Evolutionary conservation across 1,140 invertebrate species (phyloP).

Genomic region (Homarus americanus): DNA sequence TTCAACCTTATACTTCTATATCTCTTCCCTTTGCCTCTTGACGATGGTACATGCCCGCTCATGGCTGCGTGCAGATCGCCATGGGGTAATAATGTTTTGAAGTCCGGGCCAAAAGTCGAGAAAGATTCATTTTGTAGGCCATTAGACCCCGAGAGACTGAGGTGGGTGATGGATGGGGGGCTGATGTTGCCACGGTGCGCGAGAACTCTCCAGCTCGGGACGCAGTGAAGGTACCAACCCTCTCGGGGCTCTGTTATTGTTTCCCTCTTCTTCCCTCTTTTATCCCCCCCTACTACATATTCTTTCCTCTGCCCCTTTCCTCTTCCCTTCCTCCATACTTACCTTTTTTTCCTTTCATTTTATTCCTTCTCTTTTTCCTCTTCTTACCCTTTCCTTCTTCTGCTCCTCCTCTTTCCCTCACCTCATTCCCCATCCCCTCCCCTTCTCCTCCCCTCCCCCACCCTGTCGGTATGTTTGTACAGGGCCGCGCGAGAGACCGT

Average conservation of each 20-base stretch:
- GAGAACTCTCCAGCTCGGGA: background rate
- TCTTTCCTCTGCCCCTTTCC: background rate
- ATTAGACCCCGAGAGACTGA: constrained; percentile 28
- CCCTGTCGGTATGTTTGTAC: constrained; percentile 21
- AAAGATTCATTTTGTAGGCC: constrained; percentile 42
- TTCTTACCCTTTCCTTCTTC: no score
- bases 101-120: constrained; percentile 29
- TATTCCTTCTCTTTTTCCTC: background rate
- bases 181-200: constrained; percentile 27
- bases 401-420: no score
- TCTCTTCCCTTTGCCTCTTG: no score
- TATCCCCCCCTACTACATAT: background rate
- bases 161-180: constrained; percentile 42
- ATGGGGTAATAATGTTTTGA: constrained; percentile 28
- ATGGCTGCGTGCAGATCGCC: background rate
- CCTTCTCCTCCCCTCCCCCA: background rate
- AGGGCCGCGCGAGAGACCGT: background rate
- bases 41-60: background rate
- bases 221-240: background rate
- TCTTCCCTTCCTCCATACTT: background rate
- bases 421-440: background rate
- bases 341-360: background rate
- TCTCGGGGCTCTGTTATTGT: background rate
- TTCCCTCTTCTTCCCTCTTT: background rate
- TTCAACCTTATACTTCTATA: no score